A percentile compares a stretch with the other conserved stretches of the same genome.
Conservation (phyloP, 1,140 invertebrate species). For the Psilanteris sp. region DNA sequence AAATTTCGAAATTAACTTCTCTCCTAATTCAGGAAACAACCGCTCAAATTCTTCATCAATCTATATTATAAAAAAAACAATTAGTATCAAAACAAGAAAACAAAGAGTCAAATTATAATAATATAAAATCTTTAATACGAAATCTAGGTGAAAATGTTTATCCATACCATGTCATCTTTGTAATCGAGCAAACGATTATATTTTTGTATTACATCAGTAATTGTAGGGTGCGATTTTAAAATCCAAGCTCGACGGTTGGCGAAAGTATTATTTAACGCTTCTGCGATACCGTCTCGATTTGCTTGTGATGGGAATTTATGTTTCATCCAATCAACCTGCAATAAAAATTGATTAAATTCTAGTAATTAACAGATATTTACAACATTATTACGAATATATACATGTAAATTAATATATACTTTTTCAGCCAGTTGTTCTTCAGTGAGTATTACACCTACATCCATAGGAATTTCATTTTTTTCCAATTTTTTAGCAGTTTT, state of each 20-base stretch:
- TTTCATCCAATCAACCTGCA: slow-evolving; percentile 24
- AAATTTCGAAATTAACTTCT: slow-evolving; percentile 27
- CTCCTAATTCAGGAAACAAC: slow-evolving; percentile 1
- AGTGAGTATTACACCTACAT: not conserved
- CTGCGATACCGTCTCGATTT: slow-evolving; percentile 5
- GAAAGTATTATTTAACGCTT: slow-evolving; percentile 9
- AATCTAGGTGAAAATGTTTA: not conserved
- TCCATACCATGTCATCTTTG: slow-evolving; percentile 33
- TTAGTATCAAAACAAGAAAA: no score
- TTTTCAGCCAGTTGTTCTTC: slow-evolving; percentile 16
- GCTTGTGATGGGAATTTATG: slow-evolving; percentile 17
- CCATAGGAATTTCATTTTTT: not conserved
- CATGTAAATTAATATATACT: slow-evolving; percentile 1
- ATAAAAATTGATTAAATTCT: not conserved
- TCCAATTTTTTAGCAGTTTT: slow-evolving; percentile 7
- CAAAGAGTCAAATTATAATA: no score
- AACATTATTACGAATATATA: not conserved
- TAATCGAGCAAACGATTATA: slow-evolving; percentile 24
- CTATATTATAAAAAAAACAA: slow-evolving; percentile 13
- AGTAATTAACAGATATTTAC: not conserved
- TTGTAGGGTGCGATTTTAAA: slow-evolving; percentile 1
- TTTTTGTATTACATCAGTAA: slow-evolving; percentile 14
- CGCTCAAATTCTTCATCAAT: slow-evolving; percentile 26
- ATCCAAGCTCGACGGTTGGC: slow-evolving; percentile 21
- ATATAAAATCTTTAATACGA: no score